Conservation (phyloP, 2,797 vertebrate species). For the Rhinogobio ventralis region DNA sequence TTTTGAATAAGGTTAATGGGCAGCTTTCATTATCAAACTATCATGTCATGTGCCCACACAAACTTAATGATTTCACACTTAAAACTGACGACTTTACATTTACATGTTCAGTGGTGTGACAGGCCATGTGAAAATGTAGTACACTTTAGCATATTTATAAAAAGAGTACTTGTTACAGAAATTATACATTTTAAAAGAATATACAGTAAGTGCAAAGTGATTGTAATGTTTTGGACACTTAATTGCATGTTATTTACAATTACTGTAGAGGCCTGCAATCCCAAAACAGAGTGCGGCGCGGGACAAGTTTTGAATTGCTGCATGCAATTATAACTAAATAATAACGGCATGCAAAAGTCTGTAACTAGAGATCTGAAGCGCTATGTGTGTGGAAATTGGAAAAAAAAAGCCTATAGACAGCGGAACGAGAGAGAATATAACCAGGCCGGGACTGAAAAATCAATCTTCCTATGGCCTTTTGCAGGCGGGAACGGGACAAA, state of each 20-base stretch:
- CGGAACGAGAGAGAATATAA: too few relatives aligned
- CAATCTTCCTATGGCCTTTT: background rate
- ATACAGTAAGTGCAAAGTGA: too few relatives aligned
- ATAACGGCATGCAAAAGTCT: too few relatives aligned
- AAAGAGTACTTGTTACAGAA: background rate
- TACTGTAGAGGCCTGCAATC: too few relatives aligned
- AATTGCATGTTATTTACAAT: too few relatives aligned
- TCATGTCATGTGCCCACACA: slow-evolving; percentile 11
- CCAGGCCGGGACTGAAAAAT: background rate
- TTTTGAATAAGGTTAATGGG: slow-evolving; percentile 35
- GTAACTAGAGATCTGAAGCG: too few relatives aligned
- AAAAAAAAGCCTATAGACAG: background rate
- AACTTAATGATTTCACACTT: slow-evolving; percentile 7
- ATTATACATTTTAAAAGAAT: background rate
- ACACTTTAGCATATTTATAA: background rate
- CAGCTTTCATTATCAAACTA: slow-evolving; percentile 23
- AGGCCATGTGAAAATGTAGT: background rate
- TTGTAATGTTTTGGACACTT: background rate
- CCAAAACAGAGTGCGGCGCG: too few relatives aligned
- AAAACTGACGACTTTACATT: background rate
- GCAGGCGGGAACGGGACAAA: background rate
- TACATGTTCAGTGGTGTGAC: background rate
- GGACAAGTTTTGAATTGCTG: too few relatives aligned
- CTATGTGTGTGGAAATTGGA: too few relatives aligned
- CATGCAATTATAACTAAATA: too few relatives aligned